These are phyloP conservation scores for Mixornis gularis DNA, from an alignment of 2,113 vertebrate genomes.

Conservation along the genomic window DNA sequence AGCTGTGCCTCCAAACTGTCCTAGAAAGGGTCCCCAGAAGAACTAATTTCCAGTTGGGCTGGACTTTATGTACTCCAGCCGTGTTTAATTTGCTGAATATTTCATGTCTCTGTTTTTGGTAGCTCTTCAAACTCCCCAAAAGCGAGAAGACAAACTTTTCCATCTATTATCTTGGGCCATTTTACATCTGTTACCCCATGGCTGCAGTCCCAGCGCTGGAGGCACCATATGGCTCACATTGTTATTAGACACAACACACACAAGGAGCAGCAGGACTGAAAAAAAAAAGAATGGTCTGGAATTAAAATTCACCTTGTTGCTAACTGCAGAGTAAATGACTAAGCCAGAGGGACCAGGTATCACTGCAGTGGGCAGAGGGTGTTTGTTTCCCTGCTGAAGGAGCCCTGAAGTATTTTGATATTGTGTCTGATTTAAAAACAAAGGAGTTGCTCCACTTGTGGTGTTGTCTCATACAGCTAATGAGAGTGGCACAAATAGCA, in stretches of 20 bases:
- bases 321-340: constrained; percentile 10
- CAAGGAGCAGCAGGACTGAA: constrained; percentile 12
- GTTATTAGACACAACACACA: neutral
- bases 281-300: neutral
- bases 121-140: constrained; percentile 21
- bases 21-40: neutral
- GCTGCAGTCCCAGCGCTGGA: constrained; percentile 33
- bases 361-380: neutral
- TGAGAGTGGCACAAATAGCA: neutral
- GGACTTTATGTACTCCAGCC: neutral
- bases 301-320: constrained; percentile 55
- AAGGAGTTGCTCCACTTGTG: neutral
- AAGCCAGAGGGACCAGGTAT: neutral
- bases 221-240: constrained; percentile 47
- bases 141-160: constrained; percentile 26
- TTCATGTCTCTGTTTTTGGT: neutral
- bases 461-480: neutral
- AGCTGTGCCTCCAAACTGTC: neutral
- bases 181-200: constrained; percentile 54
- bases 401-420: neutral
- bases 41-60: neutral
- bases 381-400: neutral
- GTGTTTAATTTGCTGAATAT: neutral
- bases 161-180: constrained; percentile 46
- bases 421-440: neutral